phyloP scores from a whole-genome alignment of 1,140 invertebrate species.

The Pinna nobilis region DNA sequence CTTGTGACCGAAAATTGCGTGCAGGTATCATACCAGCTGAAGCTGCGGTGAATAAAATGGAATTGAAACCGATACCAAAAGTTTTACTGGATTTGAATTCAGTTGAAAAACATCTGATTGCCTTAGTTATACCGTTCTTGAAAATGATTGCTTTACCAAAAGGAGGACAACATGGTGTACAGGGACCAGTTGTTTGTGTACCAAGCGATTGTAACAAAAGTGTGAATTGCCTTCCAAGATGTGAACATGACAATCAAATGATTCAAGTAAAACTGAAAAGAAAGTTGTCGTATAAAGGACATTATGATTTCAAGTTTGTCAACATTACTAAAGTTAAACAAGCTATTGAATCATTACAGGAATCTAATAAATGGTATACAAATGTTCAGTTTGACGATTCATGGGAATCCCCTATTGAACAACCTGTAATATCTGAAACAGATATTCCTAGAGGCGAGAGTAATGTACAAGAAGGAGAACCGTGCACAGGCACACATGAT shows the following conservation, averaged over 20 bases:
- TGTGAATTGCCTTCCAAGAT: constrained; percentile 3
- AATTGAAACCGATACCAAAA: not conserved
- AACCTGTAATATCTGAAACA: not conserved
- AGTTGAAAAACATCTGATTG: constrained; percentile 12
- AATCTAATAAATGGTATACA: constrained; percentile 9
- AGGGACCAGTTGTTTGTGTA: constrained; percentile 16
- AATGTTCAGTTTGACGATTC: not conserved
- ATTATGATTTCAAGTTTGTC: constrained; percentile 25
- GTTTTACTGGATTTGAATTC: constrained; percentile 12
- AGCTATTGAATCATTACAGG: constrained; percentile 12
- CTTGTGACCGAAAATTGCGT: constrained; percentile 21
- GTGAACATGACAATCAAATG: constrained; percentile 10
- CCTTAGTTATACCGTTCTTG: constrained; percentile 15
- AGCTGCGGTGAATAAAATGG: constrained; percentile 15
- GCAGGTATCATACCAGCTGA: constrained; percentile 25
- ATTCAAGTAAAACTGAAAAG: constrained; percentile 25
- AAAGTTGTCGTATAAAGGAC: constrained; percentile 19
- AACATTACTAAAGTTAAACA: constrained; percentile 2
- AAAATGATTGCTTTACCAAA: constrained; percentile 29
- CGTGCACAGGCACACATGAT: too few species aligned
- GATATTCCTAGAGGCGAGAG: too few species aligned
- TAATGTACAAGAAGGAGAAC: too few species aligned
- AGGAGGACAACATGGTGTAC: constrained; percentile 28
- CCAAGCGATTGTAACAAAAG: not conserved
- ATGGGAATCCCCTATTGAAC: not conserved